Conservation (phyloP, 2,113 vertebrate species). For the Myiozetetes cayanensis region DNA sequence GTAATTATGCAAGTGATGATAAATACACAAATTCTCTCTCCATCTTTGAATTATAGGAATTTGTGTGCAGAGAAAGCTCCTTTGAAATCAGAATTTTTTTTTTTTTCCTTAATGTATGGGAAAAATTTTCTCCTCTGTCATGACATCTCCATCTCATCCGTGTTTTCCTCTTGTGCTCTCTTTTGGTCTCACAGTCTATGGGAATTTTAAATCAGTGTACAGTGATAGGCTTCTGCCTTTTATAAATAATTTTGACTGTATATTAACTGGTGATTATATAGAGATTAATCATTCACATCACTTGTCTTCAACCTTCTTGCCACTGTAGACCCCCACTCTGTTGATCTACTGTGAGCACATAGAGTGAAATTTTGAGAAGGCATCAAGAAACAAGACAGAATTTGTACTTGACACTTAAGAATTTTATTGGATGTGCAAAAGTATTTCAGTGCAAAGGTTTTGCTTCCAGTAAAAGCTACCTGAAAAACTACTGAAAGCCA, state of each 20-base stretch:
- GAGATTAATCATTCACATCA: neutral
- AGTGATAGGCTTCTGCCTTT: neutral
- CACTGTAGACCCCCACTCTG: neutral
- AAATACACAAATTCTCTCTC: neutral
- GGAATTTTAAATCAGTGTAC: neutral
- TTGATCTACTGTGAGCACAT: neutral
- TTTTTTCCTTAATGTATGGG: neutral
- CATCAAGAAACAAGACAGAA: neutral
- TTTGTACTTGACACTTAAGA: neutral
- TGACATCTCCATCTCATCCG: rapidly evolving
- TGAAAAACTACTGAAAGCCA: neutral
- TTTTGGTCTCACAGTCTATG: neutral
- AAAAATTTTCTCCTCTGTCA: neutral
- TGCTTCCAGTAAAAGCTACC: neutral
- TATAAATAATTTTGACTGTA: neutral
- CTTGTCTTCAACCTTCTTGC: neutral
- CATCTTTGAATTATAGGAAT: neutral
- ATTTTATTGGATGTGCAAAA: neutral
- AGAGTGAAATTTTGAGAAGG: neutral
- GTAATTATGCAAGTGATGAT: neutral
- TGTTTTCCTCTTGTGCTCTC: neutral
- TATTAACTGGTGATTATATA: neutral
- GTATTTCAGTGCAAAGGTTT: neutral
- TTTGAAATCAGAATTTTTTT: neutral
- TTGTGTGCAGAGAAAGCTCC: neutral